Conservation (phyloP, 2,113 vertebrate species). For the Scophthalmus maximus region DNA sequence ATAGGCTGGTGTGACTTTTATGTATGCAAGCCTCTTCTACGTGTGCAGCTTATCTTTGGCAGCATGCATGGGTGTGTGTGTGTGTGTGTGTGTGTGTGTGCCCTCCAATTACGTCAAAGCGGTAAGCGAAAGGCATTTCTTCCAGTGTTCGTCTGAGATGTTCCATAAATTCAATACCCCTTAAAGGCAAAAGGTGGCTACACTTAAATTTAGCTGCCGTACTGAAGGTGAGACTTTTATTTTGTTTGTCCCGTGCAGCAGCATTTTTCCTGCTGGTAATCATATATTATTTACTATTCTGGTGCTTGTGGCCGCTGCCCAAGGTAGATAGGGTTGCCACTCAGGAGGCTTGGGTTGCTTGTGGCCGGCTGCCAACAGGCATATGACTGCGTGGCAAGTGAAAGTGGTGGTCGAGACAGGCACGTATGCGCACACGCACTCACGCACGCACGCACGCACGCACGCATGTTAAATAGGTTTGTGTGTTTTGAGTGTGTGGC, state of each 20-base stretch:
- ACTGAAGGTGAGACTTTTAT: conserved; percentile 81
- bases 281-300: conserved; percentile 92
- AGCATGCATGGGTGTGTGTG: conserved; percentile 23
- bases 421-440: not conserved
- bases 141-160: conserved; percentile 48
- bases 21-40: conserved; percentile 35
- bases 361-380: conserved; percentile 57
- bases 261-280: conserved; percentile 76
- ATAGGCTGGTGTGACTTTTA: conserved; percentile 46
- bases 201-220: conserved; percentile 58
- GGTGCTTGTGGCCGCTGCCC: conserved; percentile 82
- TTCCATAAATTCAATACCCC: conserved; percentile 65
- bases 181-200: conserved; percentile 50
- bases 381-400: conserved; percentile 65
- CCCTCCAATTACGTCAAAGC: conserved; percentile 51
- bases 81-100: not conserved
- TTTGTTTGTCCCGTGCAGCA: conserved; percentile 81
- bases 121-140: conserved; percentile 35
- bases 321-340: conserved; percentile 83
- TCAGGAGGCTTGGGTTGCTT: conserved; percentile 59
- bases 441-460: not conserved
- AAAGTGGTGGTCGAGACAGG: conserved; percentile 24
- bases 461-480: no score
- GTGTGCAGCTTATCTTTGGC: conserved; percentile 58
- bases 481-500: no score